These are phyloP conservation scores for Poicephalus gulielmi DNA, from an alignment of 2,113 vertebrate genomes.

Conservation along the genomic window DNA sequence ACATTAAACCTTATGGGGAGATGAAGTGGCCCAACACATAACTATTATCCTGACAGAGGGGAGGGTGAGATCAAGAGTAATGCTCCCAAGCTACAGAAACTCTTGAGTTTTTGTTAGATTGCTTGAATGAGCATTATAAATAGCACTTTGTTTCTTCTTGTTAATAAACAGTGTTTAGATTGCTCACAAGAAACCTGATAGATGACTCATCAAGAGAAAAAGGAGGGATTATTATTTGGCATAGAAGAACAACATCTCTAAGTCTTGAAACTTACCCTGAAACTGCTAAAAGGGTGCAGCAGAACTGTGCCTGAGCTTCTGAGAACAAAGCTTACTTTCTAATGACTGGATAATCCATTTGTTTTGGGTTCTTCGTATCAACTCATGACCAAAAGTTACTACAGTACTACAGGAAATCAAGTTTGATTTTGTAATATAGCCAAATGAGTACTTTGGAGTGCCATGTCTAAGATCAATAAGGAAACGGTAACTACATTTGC, in stretches of 20 bases:
- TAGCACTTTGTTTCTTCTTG: slow-evolving; percentile 59
- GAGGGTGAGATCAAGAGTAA: slow-evolving; percentile 32
- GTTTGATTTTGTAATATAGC: slow-evolving; percentile 97
- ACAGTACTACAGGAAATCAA: slow-evolving; percentile 84
- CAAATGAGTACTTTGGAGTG: slow-evolving; percentile 83
- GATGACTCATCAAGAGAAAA: slow-evolving; percentile 46
- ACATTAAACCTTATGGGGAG: slow-evolving; percentile 60
- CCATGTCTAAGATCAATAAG: slow-evolving; percentile 90
- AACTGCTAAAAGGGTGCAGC: slow-evolving; percentile 6
- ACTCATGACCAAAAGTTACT: slow-evolving; percentile 76
- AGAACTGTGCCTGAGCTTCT: slow-evolving; percentile 31
- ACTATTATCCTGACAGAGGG: slow-evolving; percentile 62
- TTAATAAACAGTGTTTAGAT: slow-evolving; percentile 67
- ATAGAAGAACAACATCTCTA: slow-evolving; percentile 15
- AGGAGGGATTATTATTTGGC: slow-evolving; percentile 29
- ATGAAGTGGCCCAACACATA: slow-evolving; percentile 41
- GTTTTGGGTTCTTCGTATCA: slow-evolving; percentile 60
- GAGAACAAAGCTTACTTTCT: slow-evolving; percentile 55
- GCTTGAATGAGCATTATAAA: slow-evolving; percentile 62
- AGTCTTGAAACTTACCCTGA: slow-evolving; percentile 30
- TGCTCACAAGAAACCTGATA: slow-evolving; percentile 59
- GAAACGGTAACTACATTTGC: slow-evolving; percentile 94
- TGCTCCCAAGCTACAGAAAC: slow-evolving; percentile 55
- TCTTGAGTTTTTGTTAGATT: slow-evolving; percentile 54
- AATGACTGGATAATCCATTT: slow-evolving; percentile 73